Base-by-base conservation (phyloP, 1,140 invertebrate genomes). In the Polypedilum vanderplanki region DNA sequence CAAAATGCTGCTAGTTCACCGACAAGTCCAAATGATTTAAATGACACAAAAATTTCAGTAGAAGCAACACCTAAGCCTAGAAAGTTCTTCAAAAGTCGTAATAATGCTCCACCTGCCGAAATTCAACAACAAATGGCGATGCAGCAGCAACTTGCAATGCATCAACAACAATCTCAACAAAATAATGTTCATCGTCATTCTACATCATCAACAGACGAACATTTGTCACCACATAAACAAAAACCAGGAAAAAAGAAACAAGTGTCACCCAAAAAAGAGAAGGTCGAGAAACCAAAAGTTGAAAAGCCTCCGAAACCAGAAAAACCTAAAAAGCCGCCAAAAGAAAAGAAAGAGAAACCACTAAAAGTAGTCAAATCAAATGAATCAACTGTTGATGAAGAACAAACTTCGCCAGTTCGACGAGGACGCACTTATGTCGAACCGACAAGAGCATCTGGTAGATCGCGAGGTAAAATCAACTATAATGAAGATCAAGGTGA, bases 21-120 rank as follows among this genome's bases (percentile, higher is more conserved):
- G 76, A 85, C 84, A 78, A 75, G 84, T 85, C 77, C 86, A 81
- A 79, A 85, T 82, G 79, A 85, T 83, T 81, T 86, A 82, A 79
- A 83, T 85, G 75, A 84, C 86, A 74, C 84, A 85, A 77, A 82
- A 82, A 75, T 83, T 83, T 76, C 84, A n/a, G 20, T 40, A 78
- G n/a, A 79, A 79, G 0, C 46, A n/a, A 77, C 77, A 20, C 77
- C 84, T 65, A 93, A 93, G 80, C 93, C 93, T 70, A 93, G 93
- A 78, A 96, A 96, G 80, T 95, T 95, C 83, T 95, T 95, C 81
- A 96, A 96, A 80, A 94, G 92, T 79, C 86, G 93, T 40, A 92
- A 91, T 82, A 84, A 86, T 1, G 88, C 88, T 73, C 81, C 86
- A 15, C 80, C 84, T 4, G 86, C 67, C 3, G 80, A 85, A 78